These are phyloP conservation scores for Drosophila anceps DNA, from an alignment of 2,888 invertebrate species.

Conservation along the genomic window DNA sequence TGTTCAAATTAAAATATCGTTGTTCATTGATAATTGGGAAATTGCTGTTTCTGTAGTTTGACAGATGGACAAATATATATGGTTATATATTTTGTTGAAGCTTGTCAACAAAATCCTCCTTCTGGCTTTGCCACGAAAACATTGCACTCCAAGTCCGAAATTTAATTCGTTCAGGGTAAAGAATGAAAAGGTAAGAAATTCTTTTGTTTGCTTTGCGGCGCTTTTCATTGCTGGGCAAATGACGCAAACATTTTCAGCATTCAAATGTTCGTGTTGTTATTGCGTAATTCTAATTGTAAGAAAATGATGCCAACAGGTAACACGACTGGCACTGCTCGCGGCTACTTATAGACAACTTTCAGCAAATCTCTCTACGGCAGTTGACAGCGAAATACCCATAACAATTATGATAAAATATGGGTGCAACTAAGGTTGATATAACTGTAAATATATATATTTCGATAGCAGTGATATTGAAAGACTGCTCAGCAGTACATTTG, in stretches of 20 bases:
- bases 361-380: not conserved
- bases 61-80: not conserved
- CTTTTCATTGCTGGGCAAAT: conserved; percentile 9
- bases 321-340: conserved; percentile 1
- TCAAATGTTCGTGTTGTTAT: conserved; percentile 18
- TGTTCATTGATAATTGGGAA: not conserved
- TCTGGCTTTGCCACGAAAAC: too few relatives aligned
- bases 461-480: too few relatives aligned
- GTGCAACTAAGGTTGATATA: too few relatives aligned
- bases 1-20: not conserved
- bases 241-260: conserved; percentile 41
- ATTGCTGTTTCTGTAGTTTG: not conserved
- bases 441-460: too few relatives aligned
- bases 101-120: not conserved
- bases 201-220: conserved; percentile 28
- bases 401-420: too few relatives aligned
- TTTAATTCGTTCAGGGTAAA: not conserved
- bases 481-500: too few relatives aligned
- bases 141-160: not conserved
- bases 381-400: too few relatives aligned
- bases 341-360: not conserved
- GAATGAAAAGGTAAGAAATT: not conserved
- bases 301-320: conserved; percentile 14
- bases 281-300: conserved; percentile 35
- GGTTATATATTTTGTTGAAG: not conserved